Base-by-base conservation (phyloP, 2,797 vertebrate species). In the Macroramphosus scolopax region DNA sequence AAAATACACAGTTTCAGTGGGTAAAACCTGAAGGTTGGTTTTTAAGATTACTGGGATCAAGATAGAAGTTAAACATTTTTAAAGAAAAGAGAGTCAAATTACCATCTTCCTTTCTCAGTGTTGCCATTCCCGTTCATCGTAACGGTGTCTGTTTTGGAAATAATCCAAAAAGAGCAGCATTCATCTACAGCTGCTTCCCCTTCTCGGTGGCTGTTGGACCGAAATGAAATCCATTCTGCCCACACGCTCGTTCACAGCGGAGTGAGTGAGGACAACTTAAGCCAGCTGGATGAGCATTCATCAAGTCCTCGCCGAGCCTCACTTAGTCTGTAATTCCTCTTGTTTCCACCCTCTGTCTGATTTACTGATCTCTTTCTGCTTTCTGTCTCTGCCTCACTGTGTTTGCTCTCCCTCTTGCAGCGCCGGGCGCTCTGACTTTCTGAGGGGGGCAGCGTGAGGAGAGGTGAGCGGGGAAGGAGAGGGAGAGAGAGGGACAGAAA, bases 21-120 rank as follows among this genome's bases (percentile, higher is more conserved):
- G 34, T 31, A 28, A 8, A 44, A 44, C 17, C 28, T n/a, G 29
- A 7, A 26, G 12, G 13, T 9, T n/a, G n/a, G n/a, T n/a, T n/a
- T n/a, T n/a, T n/a, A n/a, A 22, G 20, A 22, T 3, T 6, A 22
- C 20, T 22, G 20, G n/a, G n/a, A n/a, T n/a, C n/a, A 22, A 22
- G 20, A 22, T 6, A 22, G 20, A 22, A 6, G 20, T n/a, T n/a
- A n/a, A n/a, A n/a, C n/a, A 22, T 22, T 22, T 22, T 22, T 3
- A 22, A 22, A 43, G 34, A 45, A 13, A 31, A 35, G 29, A 45
- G 10, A 24, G 25, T 51, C 29, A 76, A 35, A 26, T 83, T 86
- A 87, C 82, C 85, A 86, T 87, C 58, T 77, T 83, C 66, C 32
- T 55, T 33, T 72, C 49, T 59, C 72, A 6, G 30, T 15, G 58